phyloP scores from a whole-genome alignment of 2,888 invertebrate species.

The Melanargia galathea region DNA sequence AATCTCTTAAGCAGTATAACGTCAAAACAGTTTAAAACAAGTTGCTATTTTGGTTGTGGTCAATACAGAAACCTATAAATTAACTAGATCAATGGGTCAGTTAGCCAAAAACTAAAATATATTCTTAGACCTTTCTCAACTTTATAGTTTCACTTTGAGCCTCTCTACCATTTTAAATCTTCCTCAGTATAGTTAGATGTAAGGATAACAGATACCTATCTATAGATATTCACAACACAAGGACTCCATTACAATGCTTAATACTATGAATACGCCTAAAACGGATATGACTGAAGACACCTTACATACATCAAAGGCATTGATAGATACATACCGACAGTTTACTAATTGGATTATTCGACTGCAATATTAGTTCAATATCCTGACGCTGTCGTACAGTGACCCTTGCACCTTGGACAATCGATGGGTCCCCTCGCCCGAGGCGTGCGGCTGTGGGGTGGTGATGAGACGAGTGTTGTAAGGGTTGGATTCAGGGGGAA shows the following conservation, averaged over 20 bases:
- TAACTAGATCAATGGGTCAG: no score
- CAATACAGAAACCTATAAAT: no score
- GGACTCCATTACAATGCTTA: constrained; percentile 17
- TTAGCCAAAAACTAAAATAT: no score
- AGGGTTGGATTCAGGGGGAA: constrained; percentile 28
- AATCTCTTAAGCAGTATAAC: no score
- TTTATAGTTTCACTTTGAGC: background rate
- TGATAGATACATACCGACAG: constrained; percentile 52
- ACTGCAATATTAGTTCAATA: constrained; percentile 71
- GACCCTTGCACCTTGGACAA: constrained; percentile 67
- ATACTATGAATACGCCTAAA: constrained; percentile 21
- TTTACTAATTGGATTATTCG: constrained; percentile 71
- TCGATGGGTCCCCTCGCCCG: constrained; percentile 48
- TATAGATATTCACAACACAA: background rate
- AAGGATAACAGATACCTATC: background rate
- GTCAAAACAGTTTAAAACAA: no score
- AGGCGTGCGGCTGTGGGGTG: constrained; percentile 29
- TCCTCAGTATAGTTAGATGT: background rate
- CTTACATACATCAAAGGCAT: constrained; percentile 55
- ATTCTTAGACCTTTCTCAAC: no score
- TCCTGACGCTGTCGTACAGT: constrained; percentile 61
- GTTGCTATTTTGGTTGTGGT: no score
- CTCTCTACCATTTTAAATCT: background rate
- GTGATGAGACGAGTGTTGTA: constrained; percentile 19
- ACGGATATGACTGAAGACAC: constrained; percentile 35